Evolutionary conservation across 1,140 invertebrate species (phyloP).

Genomic region (Camponotus floridanus): DNA sequence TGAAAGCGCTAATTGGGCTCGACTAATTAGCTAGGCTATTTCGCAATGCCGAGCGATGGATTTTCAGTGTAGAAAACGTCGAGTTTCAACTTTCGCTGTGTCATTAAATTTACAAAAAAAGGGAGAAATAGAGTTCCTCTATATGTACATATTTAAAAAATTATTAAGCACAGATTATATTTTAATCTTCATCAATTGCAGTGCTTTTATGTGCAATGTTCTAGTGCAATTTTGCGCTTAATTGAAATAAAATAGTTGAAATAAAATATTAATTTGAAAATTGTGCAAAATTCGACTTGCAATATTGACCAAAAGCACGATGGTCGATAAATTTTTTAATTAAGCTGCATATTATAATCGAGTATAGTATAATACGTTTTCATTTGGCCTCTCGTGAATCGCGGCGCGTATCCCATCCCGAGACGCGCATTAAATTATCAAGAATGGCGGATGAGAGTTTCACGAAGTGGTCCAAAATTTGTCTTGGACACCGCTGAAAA

Average conservation of each 20-base stretch:
- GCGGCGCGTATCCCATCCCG: not conserved
- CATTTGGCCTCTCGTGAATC: conserved; percentile 17
- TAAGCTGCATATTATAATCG: not conserved
- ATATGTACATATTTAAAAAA: not conserved
- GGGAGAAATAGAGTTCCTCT: not conserved
- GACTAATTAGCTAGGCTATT: conserved; percentile 40
- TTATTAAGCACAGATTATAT: not conserved
- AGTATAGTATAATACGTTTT: not conserved
- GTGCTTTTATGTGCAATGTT: not conserved
- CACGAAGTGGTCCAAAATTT: conserved; percentile 55
- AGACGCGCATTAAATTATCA: conserved; percentile 50
- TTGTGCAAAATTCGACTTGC: not conserved
- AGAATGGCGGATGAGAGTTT: conserved; percentile 41
- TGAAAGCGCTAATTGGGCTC: conserved; percentile 47
- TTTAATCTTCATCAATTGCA: not conserved
- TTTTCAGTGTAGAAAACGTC: not conserved
- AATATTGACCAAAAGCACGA: not conserved
- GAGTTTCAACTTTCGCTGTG: not conserved
- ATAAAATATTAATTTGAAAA: not conserved
- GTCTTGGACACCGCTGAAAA: conserved; percentile 51
- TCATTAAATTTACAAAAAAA: not conserved
- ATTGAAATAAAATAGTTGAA: conserved; percentile 19
- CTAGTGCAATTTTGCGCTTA: not conserved
- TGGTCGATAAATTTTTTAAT: not conserved
- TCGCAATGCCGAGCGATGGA: conserved; percentile 5